Conservation (phyloP, 2,888 invertebrate genomes). For the Tinea trinotella region DNA sequence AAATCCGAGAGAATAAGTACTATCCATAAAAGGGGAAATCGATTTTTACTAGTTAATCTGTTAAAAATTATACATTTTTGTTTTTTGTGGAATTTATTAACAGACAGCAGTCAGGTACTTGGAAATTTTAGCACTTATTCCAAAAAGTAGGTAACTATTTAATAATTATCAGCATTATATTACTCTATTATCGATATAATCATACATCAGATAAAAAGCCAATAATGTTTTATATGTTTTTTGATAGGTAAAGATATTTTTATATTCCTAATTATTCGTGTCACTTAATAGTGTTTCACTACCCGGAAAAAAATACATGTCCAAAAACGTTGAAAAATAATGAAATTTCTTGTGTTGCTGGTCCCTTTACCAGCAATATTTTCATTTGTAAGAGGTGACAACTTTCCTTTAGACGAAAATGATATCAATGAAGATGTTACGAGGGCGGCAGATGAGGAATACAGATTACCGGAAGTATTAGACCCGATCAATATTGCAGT, state of each 20-base stretch:
- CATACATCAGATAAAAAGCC: background rate
- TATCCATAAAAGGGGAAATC: too few relatives aligned
- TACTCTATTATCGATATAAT: background rate
- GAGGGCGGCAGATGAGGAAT: constrained; percentile 28
- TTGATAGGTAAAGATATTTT: constrained; percentile 6
- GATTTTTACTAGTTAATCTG: too few relatives aligned
- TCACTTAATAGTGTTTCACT: background rate
- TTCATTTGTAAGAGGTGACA: constrained; percentile 35
- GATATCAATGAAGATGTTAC: constrained; percentile 20
- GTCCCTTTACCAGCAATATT: constrained; percentile 34
- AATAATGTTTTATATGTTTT: constrained; percentile 8
- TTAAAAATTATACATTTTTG: too few relatives aligned
- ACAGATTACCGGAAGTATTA: constrained; percentile 55
- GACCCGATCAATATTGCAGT: constrained; percentile 67
- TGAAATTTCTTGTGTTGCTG: constrained; percentile 25
- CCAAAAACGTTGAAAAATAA: background rate
- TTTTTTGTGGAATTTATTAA: too few relatives aligned
- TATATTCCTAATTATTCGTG: background rate
- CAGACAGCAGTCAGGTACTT: background rate
- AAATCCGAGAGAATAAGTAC: too few relatives aligned
- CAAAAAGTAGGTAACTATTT: background rate
- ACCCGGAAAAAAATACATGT: background rate
- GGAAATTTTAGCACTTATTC: too few relatives aligned
- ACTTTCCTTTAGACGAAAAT: constrained; percentile 34
- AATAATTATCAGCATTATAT: background rate